Percentiles rank a stretch among this genome's conserved stretches.
Conservation (phyloP, 2,888 invertebrate species). For the Dicroscelio sp. region DNA sequence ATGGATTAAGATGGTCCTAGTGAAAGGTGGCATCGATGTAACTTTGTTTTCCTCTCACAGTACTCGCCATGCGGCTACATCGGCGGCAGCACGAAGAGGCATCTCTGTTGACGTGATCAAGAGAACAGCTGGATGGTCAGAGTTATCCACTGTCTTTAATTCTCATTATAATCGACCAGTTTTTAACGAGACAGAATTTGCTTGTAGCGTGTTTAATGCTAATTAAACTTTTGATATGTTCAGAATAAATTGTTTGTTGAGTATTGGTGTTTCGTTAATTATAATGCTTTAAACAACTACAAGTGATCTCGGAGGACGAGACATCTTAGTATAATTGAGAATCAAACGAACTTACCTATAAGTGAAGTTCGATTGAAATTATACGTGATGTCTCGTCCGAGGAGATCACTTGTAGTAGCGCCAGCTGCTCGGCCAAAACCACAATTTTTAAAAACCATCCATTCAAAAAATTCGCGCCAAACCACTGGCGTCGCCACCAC, state of each 20-base stretch:
- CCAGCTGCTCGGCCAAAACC: too few relatives aligned
- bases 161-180: neutral
- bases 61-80: neutral
- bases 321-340: neutral
- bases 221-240: neutral
- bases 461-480: too few relatives aligned
- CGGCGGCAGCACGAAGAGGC: slow-evolving; percentile 17
- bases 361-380: neutral
- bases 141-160: neutral
- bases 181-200: neutral
- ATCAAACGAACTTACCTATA: neutral
- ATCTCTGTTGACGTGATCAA: neutral
- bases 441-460: too few relatives aligned
- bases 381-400: neutral
- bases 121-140: neutral
- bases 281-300: neutral
- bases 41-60: neutral
- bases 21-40: neutral
- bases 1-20: neutral
- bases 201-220: neutral
- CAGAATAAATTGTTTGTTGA: too few relatives aligned
- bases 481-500: too few relatives aligned
- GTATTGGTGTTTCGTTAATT: neutral
- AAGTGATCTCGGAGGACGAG: neutral
- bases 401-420: too few relatives aligned